Conservation (phyloP, 2,797 vertebrate species). For the Etheostoma perlongum region DNA sequence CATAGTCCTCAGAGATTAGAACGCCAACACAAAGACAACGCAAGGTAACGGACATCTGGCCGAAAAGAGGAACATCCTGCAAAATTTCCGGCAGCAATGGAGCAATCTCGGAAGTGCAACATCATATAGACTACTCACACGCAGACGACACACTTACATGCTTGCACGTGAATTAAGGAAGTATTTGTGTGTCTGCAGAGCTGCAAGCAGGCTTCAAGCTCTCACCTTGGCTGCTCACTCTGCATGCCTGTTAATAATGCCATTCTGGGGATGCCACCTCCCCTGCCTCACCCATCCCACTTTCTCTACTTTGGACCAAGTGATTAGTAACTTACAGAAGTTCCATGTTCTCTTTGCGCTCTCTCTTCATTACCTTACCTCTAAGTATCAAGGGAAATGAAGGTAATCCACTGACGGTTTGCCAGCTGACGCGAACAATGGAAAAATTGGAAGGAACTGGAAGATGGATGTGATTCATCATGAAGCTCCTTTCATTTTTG, state of each 20-base stretch:
- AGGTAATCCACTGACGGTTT: slow-evolving; percentile 58
- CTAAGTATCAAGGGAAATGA: slow-evolving; percentile 59
- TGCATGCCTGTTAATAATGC: slow-evolving; percentile 63
- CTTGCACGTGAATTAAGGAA: not conserved
- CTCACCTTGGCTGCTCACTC: slow-evolving; percentile 56
- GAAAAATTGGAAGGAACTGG: slow-evolving; percentile 35
- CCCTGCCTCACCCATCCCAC: not conserved
- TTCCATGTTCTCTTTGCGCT: slow-evolving; percentile 56
- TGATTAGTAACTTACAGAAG: slow-evolving; percentile 69
- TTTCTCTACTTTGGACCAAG: slow-evolving; percentile 60
- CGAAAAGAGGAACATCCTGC: too few species aligned
- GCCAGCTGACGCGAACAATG: slow-evolving; percentile 64
- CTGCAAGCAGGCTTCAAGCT: slow-evolving; percentile 52
- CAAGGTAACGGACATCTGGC: too few species aligned
- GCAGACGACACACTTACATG: not conserved
- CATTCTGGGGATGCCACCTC: slow-evolving; percentile 58
- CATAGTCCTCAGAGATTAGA: too few species aligned
- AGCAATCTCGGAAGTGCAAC: too few species aligned
- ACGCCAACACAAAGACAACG: too few species aligned
- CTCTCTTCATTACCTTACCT: slow-evolving; percentile 55
- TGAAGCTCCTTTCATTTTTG: slow-evolving; percentile 58
- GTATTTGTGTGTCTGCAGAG: slow-evolving; percentile 25
- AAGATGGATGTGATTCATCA: slow-evolving; percentile 74
- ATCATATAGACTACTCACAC: slow-evolving; percentile 32
- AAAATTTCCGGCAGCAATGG: too few species aligned